Base-by-base conservation (phyloP, 2,113 vertebrate species). In the Myocastor coypus region DNA sequence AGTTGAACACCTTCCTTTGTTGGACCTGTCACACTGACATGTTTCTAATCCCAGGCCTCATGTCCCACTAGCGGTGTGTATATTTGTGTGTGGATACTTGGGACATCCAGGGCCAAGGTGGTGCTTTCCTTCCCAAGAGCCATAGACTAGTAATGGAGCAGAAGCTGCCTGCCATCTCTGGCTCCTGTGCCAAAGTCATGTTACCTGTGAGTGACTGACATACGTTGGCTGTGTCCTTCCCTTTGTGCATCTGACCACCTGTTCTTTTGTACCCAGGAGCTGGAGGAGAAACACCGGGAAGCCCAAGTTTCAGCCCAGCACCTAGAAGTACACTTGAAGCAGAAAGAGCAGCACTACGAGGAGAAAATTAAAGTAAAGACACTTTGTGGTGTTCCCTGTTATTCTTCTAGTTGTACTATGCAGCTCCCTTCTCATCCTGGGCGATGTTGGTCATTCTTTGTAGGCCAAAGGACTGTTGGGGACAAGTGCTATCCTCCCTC, bases 291-390 rank as follows among this genome's bases (percentile, higher is more conserved):
- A 94, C 99, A 99, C 87, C 98, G 99, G 50, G 99, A 99, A 96
- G 99, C 99, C 52, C 99, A 99, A 95, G 98, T 99, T 0, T 98
- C 99, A 83, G 99, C 99, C 55, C 99, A 99, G 92, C 99, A 99
- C 50, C 97, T 99, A 77, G 99, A 99, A 98, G 97, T 99, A 91
- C 99, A 99, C 87, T 98, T 99, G 98, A 99, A 99, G 93, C 99
- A 99, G 98, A 99, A 99, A 93, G 99, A 99, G 73, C 99, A 99
- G 98, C 99, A 99, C 96, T 99, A 99, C 52, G 99, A 99, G 95
- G 99, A 99, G 96, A 99, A 99, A 98, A 99, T 99, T 97, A 99
- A 99, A 99, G 99, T 99, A 99, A 99, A 97, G 96, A 96, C 69
- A 92, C 69, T 94, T 97, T 97, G 37, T 94, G 28, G 17, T 86